phyloP scores from a whole-genome alignment of 2,888 invertebrate species.

The Agrochola macilenta region DNA sequence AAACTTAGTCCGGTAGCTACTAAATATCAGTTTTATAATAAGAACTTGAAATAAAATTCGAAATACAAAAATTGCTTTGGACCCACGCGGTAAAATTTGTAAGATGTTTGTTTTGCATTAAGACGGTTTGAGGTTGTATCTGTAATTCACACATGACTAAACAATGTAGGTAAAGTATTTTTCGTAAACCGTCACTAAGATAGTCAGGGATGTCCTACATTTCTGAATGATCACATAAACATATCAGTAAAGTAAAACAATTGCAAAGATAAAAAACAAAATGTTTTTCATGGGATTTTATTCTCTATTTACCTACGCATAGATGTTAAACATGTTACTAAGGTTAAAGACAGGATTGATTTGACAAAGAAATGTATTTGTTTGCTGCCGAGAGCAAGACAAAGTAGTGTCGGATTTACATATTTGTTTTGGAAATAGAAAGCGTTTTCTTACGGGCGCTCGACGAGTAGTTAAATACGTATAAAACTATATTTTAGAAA shows the following conservation, averaged over 20 bases:
- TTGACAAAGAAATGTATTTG: constrained; percentile 62
- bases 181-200: background rate
- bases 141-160: background rate
- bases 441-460: background rate
- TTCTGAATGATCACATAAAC: constrained; percentile 19
- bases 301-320: constrained; percentile 18
- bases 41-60: background rate
- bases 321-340: constrained; percentile 45
- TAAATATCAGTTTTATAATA: background rate
- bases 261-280: constrained; percentile 35
- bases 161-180: background rate
- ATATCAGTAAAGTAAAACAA: constrained; percentile 19
- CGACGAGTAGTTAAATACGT: background rate
- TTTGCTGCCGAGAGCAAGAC: constrained; percentile 51
- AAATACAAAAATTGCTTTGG: background rate
- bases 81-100: background rate
- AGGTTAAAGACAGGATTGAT: constrained; percentile 51
- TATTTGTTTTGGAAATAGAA: constrained; percentile 46
- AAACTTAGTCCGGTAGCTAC: background rate
- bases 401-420: constrained; percentile 47
- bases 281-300: constrained; percentile 32
- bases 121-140: background rate
- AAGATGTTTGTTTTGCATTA: background rate
- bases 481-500: background rate
- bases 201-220: constrained; percentile 14